Evolutionary conservation across 1,140 invertebrate genomes (phyloP), one percentile per base, ranked within the genome.

Genomic region (Eulimnadia texana): DNA sequence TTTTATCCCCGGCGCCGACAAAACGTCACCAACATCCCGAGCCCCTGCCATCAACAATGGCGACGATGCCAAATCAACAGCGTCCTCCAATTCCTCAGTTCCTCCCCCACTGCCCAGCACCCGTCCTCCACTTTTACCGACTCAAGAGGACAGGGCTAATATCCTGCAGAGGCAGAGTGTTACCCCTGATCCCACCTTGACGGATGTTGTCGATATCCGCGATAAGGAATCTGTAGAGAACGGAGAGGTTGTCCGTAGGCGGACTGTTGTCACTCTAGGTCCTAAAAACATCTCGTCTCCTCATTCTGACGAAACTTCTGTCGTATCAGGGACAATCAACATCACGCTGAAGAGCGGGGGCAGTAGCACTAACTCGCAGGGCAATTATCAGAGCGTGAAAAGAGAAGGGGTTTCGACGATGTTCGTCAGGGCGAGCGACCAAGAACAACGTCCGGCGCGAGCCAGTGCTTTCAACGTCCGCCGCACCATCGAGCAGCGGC

Each of bases 171-270:
- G 6, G 27, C 55, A 27, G n/a, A 29, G 27, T 57, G 22, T 27
- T 3, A 27, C 28, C 22, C 22, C 27, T 0, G 24, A 24, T 6
- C 50, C 20, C 2, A 19, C 22, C 2, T 42, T 54, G 29, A 54
- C 60, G 50, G 60, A 61, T 13, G 60, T 61, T 1, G 60, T 61
- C 20, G 60, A 61, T 23, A 52, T 61, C 20, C 49, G 33, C 50
- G 60, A 61, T 29, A 61, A 61, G 22, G 60, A 61, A 25, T 61
- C 60, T 19, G 60, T 61, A 3, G 60, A 61, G 19, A 51, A 61
- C 60, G 60, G 60, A 1, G 50, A 61, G 28, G 51, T 61, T 1
- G 60, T 61, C 24, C 25, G 60, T 13, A 23, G 60, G 29, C 60
- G 60, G n/a, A 61, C 60, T 22, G 50, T 61, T 27, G 50, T 61